Percentiles rank a stretch among this genome's conserved stretches.
These are phyloP conservation scores for Cotesia vestalis DNA, from an alignment of 1,140 invertebrate genomes.

Conservation along the genomic window DNA sequence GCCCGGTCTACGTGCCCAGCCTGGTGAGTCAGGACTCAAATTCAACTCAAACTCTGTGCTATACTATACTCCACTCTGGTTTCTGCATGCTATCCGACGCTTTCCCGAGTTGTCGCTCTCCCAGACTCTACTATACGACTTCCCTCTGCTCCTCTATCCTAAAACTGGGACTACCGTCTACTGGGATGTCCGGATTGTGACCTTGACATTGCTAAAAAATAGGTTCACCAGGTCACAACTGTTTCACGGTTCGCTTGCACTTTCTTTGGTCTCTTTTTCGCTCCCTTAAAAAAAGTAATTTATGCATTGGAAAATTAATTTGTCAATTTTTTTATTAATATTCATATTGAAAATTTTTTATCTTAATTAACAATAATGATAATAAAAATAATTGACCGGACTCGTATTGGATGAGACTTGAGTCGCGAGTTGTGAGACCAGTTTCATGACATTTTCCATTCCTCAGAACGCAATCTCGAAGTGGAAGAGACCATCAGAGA, in stretches of 20 bases:
- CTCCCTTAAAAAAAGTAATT: neutral
- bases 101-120: slow-evolving; percentile 47
- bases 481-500: neutral
- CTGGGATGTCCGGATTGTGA: slow-evolving; percentile 38
- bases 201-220: slow-evolving; percentile 36
- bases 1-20: slow-evolving; percentile 62
- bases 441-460: slow-evolving; percentile 6
- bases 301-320: too few species aligned
- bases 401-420: too few species aligned
- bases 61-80: slow-evolving; percentile 30
- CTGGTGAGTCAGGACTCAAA: slow-evolving; percentile 62
- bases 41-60: slow-evolving; percentile 60
- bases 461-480: neutral
- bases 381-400: too few species aligned
- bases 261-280: slow-evolving; percentile 22
- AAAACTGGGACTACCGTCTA: slow-evolving; percentile 36
- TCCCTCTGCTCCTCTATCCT: slow-evolving; percentile 4
- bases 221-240: slow-evolving; percentile 27
- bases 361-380: too few species aligned
- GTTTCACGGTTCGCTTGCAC: slow-evolving; percentile 12
- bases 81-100: slow-evolving; percentile 56
- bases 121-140: slow-evolving; percentile 38
- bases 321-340: too few species aligned
- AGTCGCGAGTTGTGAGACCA: slow-evolving; percentile 11
- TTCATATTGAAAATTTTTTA: too few species aligned